Base-by-base conservation (phyloP, 1,140 invertebrate species). In the Lasioglossum albipes region DNA sequence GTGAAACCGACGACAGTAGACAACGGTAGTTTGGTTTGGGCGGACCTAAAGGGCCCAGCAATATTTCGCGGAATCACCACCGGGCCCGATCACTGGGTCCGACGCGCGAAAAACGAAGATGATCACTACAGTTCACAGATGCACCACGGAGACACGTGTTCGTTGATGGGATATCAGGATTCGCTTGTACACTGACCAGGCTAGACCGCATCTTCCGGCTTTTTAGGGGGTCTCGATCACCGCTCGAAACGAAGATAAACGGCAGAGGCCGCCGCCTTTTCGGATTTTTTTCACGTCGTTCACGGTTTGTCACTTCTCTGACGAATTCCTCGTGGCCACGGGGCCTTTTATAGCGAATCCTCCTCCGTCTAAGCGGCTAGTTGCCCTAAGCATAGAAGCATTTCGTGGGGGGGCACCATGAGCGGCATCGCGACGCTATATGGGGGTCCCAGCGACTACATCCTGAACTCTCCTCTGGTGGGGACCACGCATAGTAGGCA, bases 301-400 rank as follows among this genome's bases (percentile, higher is more conserved):
- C 83, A 82, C 82, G 76, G 84, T 76, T 86, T 75, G 84, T 86
- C 84, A 86, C 88, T 88, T 67, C 81, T 90, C 89, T 90, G 90
- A 83, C 79, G 78, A 89, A 85, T 88, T 84, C 57, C 27, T 81
- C 67, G 73, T 83, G 78, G 84, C 83, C 77, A 69, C 70, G 81
- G 73, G 41, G 57, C 84, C 90, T 90, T 90, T 88, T 90, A 90
- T 90, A 90, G 88, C 78, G 65, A 83, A 72, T 77, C 74, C 82
- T 85, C 71, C 86, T 82, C 84, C 84, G 71, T 65, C 74, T 86
- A 87, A 76, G 72, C 68, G 52, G 1, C 68, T 83, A 84, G 82
- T 65, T 64, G 74, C 77, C 82, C 88, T 84, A 85, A 80, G 83
- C 84, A 78, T 45, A 73, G 65, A 84, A 80, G 75, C 67, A 78